A percentile compares a stretch with the other conserved stretches of the same genome.
These are phyloP conservation scores for Amyelois transitella DNA, from an alignment of 1,140 invertebrate genomes.

Conservation along the genomic window DNA sequence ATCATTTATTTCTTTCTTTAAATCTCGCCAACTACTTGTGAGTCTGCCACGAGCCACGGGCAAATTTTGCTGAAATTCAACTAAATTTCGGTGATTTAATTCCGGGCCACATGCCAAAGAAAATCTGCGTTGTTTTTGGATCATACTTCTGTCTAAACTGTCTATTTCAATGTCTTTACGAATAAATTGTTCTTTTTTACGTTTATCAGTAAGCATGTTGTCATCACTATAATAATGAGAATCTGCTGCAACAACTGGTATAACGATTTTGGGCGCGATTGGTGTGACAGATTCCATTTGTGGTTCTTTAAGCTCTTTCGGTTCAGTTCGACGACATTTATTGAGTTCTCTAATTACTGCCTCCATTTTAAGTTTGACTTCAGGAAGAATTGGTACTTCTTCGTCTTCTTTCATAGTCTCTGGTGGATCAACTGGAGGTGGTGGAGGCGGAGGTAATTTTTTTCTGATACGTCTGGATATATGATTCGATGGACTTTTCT, in stretches of 20 bases:
- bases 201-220: constrained; percentile 27
- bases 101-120: constrained; percentile 56
- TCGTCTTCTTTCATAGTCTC: constrained; percentile 33
- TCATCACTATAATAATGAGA: constrained; percentile 50
- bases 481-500: constrained; percentile 45
- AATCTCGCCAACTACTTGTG: constrained; percentile 57
- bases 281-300: constrained; percentile 33
- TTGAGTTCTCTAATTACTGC: constrained; percentile 75
- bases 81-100: constrained; percentile 25
- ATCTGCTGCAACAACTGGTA: constrained; percentile 58
- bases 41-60: constrained; percentile 31
- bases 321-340: constrained; percentile 54
- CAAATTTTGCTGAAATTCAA: constrained; percentile 22
- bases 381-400: constrained; percentile 45
- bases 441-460: constrained; percentile 66
- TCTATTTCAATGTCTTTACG: constrained; percentile 77
- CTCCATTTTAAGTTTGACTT: constrained; percentile 76
- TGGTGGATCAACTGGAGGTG: constrained; percentile 38
- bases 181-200: constrained; percentile 28
- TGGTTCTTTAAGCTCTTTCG: constrained; percentile 37
- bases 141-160: constrained; percentile 80
- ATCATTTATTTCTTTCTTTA: constrained; percentile 39
- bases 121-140: constrained; percentile 48
- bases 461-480: constrained; percentile 51
- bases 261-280: constrained; percentile 54